These are phyloP conservation scores for Pharmacophagus antenor DNA, from an alignment of 2,888 invertebrate species.

Conservation along the genomic window DNA sequence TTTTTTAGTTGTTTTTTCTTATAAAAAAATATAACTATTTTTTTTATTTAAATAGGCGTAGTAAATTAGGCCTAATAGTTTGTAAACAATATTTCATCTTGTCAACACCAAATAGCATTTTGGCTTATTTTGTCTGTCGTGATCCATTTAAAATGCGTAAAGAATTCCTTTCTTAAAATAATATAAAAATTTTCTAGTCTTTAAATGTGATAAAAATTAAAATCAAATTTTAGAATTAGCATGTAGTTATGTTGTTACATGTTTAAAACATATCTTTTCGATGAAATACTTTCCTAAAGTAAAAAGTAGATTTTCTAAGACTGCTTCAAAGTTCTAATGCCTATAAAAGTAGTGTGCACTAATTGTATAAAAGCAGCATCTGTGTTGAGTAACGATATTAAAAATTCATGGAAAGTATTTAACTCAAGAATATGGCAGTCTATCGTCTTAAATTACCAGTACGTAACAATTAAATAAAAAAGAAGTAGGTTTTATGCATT, in stretches of 20 bases:
- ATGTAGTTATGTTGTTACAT: conserved; percentile 27
- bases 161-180: conserved; percentile 2
- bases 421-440: background rate
- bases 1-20: background rate
- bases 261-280: conserved; percentile 29
- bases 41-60: background rate
- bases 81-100: background rate
- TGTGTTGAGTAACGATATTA: background rate
- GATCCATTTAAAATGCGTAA: conserved; percentile 13
- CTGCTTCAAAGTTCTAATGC: conserved; percentile 20
- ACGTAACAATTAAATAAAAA: no score
- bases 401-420: background rate
- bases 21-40: background rate
- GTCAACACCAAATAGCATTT: background rate
- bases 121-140: conserved; percentile 2
- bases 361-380: conserved; percentile 7
- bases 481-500: no score
- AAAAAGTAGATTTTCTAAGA: conserved; percentile 27
- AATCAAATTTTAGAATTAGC: conserved; percentile 13
- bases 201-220: conserved; percentile 25
- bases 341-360: conserved; percentile 15
- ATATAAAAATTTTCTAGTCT: conserved; percentile 20
- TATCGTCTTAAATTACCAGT: no score
- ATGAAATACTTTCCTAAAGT: conserved; percentile 21
- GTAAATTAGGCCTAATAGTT: conserved; percentile 16